Evolutionary conservation across 1,140 invertebrate genomes (phyloP), one percentile per base, ranked within the genome.

Genomic region (Maniola jurtina): DNA sequence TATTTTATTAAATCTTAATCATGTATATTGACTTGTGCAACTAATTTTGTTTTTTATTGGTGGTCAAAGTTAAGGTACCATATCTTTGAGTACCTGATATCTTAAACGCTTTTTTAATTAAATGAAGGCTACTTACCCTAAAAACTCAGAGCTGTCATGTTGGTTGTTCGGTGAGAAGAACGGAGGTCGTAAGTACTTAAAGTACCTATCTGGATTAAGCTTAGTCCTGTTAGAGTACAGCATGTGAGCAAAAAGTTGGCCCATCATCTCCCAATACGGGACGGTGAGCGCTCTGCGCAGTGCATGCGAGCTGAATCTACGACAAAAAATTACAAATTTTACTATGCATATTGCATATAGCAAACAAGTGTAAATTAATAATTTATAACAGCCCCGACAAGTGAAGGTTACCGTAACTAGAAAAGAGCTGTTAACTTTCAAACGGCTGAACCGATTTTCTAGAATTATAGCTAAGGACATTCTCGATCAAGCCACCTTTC

Each of bases 71-170:
- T 25, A 25, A 25, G 1, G 25, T 25, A 25, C 25, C 25, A 2
- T 25, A 25, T 25, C 25, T 25, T 25, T 25, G 4, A 25, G 1
- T 4, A 25, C 1, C 25, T 25, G 25, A 25, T 25, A 25, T 25
- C 1, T 25, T 25, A 1, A 4, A 25, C 25, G 25, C 25, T 25
- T 25, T 25, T 25, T 25, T 25, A 25, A 45, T 45, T 1, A 25
- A 11, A 25, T 15, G 3, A 52, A 16, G 6, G 15, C 6, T 16
- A 90, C 83, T 88, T 81, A 95, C 91, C 95, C 94, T 50, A 98
- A 92, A 91, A 96, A 97, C 90, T 98, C 96, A 2, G 96, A 96
- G 84, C 96, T 97, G 77, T 97, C 96, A 77, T 98, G 96, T 76
- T 97, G 96, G 71, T 95, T 92, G 25, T 95, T 94, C 25, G 92